Percentiles rank a stretch among this genome's conserved stretches.
phyloP scores from a whole-genome alignment of 2,113 vertebrate species.

The Mionectes macconnelli region DNA sequence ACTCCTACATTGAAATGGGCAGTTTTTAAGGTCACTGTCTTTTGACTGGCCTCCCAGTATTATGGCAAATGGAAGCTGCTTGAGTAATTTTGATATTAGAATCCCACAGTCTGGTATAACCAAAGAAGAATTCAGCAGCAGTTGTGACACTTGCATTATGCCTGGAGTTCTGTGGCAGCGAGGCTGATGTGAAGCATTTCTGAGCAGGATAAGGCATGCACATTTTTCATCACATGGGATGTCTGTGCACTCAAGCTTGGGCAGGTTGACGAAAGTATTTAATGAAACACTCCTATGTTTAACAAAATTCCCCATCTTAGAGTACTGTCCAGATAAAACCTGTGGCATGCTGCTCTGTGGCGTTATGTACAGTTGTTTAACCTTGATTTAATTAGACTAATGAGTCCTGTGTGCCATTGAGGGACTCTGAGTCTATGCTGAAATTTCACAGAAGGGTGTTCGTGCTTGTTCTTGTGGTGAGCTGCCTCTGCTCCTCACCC shows the following conservation, averaged over 20 bases:
- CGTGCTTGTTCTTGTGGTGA: background rate
- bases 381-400: constrained; percentile 34
- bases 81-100: background rate
- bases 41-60: background rate
- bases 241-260: constrained; percentile 7
- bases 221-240: background rate
- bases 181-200: background rate
- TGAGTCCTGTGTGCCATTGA: background rate
- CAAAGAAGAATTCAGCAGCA: background rate
- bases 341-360: background rate
- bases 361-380: background rate
- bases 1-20: background rate
- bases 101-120: background rate
- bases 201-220: constrained; percentile 27
- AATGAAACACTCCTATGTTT: background rate
- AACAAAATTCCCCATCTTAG: background rate
- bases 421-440: background rate
- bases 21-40: background rate
- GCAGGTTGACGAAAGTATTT: background rate
- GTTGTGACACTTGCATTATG: background rate
- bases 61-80: background rate
- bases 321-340: background rate
- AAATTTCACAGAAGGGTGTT: background rate
- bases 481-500: background rate
- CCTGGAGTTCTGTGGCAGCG: background rate